Conservation (phyloP, 2,113 vertebrate genomes). For the Epinephelus moara region DNA sequence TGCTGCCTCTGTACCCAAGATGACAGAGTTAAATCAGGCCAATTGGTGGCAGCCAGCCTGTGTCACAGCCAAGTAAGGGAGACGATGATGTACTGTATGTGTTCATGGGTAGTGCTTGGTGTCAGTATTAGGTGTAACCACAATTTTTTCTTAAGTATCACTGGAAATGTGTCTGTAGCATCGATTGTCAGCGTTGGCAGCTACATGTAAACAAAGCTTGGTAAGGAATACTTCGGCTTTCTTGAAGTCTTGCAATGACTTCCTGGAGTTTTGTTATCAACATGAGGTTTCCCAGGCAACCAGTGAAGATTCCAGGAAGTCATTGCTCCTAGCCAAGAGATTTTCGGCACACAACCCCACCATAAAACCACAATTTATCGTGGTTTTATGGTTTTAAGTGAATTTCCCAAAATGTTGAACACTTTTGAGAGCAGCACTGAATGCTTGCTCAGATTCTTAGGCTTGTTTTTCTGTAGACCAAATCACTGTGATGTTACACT, state of each 20-base stretch:
- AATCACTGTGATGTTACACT: too few species aligned
- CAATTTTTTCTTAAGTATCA: not conserved
- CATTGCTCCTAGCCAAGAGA: not conserved
- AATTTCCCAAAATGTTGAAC: not conserved
- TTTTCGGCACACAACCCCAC: too few species aligned
- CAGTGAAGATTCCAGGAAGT: too few species aligned
- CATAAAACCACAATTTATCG: too few species aligned
- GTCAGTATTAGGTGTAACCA: not conserved
- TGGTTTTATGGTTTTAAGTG: too few species aligned
- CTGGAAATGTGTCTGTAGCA: not conserved
- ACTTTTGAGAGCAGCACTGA: not conserved
- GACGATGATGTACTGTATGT: not conserved
- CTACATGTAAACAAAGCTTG: not conserved
- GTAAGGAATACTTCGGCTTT: not conserved
- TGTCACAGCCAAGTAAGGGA: slow-evolving; percentile 1
- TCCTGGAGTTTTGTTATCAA: not conserved
- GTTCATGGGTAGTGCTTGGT: not conserved
- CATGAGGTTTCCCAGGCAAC: too few species aligned
- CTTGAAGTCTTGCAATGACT: not conserved
- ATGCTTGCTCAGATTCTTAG: not conserved
- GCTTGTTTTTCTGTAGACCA: not conserved
- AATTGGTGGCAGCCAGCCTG: not conserved
- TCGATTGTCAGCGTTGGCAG: not conserved
- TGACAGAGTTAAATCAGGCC: slow-evolving; percentile 1
- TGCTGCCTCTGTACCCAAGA: not conserved